Evolutionary conservation across 2,888 invertebrate genomes (phyloP), one percentile per base, ranked within the genome.

Genomic region (Pristionchus exspectatus): DNA sequence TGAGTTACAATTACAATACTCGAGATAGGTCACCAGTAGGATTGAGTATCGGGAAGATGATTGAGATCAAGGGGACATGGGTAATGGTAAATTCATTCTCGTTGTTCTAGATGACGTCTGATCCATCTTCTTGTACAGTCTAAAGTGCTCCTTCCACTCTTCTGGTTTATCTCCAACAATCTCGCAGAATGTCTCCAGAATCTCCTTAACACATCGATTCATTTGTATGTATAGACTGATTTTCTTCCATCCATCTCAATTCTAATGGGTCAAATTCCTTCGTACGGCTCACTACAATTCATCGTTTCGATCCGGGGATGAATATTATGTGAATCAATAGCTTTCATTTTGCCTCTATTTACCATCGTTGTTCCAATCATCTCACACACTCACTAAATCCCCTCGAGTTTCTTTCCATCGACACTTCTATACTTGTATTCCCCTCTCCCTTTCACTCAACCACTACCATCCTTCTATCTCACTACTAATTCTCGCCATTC

Each of bases 161-260:
- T 74, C 74, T 21, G 56, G n/a, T 33, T 88, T 77, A 33, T 88
- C 88, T 74, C 77, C 88, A 12, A 56, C n/a, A 27, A 88, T 77
- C 77, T 74, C 74, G 33, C 88, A 88, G 59, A 33, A 88, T 38
- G 54, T 9, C 56, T 88, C 59, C 10, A 88, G 77, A 50, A 88
- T 88, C 56, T 72, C 88, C 88, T 88, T 24, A 10, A 88, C 44
- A 50, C 10, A 72, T 56, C 66, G 14, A 87, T 77, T 77, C 24
- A 50, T 24, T 81, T 81, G 81, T 81, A 81, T 81, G 81, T 81
- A 81, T 54, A 81, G 81, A 50, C 81, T 54, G 81, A 27, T 24
- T 24, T 5, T 77, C 18, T 16, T 44, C 74, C 81, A 2, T 38
- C 50, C 81, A 54, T 81, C 81, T 81, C 81, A 54, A 21, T 16